These are phyloP conservation scores for Therioaphis trifolii DNA, from an alignment of 2,888 invertebrate genomes.

Conservation along the genomic window DNA sequence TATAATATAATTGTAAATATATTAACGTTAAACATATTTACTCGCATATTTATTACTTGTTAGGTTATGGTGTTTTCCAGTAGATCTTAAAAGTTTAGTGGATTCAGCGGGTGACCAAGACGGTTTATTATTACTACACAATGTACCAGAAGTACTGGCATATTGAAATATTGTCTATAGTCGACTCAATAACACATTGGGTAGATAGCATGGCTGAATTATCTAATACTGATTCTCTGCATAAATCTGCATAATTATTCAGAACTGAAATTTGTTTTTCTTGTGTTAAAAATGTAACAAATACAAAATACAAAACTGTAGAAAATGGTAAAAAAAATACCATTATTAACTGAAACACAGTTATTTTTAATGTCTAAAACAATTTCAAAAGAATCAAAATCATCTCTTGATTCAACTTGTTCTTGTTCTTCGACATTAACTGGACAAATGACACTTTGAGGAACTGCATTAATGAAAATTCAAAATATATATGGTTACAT, in stretches of 20 bases:
- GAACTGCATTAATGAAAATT: background rate
- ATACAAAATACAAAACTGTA: background rate
- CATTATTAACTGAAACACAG: background rate
- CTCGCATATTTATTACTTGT: no score
- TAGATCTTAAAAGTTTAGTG: background rate
- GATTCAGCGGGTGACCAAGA: background rate
- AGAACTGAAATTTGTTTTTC: background rate
- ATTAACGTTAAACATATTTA: background rate
- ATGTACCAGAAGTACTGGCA: background rate
- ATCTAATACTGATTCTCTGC: background rate
- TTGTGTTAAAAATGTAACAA: background rate
- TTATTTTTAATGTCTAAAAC: background rate
- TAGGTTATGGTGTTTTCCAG: background rate
- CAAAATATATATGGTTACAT: background rate
- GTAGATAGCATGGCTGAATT: background rate
- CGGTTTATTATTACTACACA: background rate
- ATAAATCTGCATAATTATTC: background rate
- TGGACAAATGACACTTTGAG: background rate
- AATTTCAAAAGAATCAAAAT: background rate
- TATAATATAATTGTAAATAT: background rate
- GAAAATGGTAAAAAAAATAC: background rate
- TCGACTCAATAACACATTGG: background rate
- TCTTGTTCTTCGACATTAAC: background rate
- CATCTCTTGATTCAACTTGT: background rate
- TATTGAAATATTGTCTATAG: background rate